Base-by-base conservation (phyloP, 1,140 invertebrate species). In the Rhagoletis zephyria region DNA sequence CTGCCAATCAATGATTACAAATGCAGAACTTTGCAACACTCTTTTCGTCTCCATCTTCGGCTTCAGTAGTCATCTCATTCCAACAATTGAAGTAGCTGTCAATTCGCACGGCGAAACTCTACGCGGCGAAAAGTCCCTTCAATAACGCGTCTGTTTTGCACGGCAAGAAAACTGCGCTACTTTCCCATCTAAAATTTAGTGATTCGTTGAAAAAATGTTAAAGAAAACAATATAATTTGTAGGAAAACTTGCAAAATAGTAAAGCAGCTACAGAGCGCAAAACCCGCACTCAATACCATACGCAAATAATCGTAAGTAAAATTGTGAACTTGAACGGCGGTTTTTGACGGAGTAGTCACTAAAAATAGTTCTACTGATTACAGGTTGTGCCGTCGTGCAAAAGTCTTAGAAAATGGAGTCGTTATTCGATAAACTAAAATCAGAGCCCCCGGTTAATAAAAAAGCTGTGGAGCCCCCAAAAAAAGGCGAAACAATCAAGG, bases 371-470 rank as follows among this genome's bases (percentile, higher is more conserved):
- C 19, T 56, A 30, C 70, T 42, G 42, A 81, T 81, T 81, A 7
- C 48, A 81, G 74, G 4, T 19, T 56, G 48, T 56, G 10, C 14
- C 48, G 6, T 19, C 10, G 51, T 51, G 48, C 3, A 77, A 16
- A 51, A 48, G 3, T 42, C 60, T 19, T 9, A 5, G 45, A 88
- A 88, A 85, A 88, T 88, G 87, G 65, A 81, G 42, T 60, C 85
- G 56, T 56, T 88, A 30, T 88, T 88, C 64, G 87, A 88, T 42
- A 19, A 61, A 60, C 51, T 88, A 2, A 88, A 86, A 48, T 9
- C 87, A 14, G 87, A 19, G 30, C n/a, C 81, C 1, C 85, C 87
- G n/a, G 10, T 86, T 45, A 88, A 56, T 56, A n/a, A 19, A 70
- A 48, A 61, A 77, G 9, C 1, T 7, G 42, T 42, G 2, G n/a